Evolutionary conservation across 2,113 vertebrate genomes (phyloP).

Genomic region (Coturnix japonica): DNA sequence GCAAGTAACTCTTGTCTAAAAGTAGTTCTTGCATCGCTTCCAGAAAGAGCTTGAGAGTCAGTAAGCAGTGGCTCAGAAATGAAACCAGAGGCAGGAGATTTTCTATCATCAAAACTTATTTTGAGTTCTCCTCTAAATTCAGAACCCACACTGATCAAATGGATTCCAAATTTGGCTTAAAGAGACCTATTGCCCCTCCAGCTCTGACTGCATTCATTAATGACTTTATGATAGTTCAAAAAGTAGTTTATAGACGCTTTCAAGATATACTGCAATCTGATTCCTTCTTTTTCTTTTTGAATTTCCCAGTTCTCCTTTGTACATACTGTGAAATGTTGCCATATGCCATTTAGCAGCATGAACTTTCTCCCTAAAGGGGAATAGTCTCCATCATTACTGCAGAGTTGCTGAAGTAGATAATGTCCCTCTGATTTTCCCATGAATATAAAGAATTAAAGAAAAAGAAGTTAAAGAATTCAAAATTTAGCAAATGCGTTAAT

Average conservation of each 20-base stretch:
- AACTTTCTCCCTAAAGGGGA: background rate
- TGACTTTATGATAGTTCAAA: background rate
- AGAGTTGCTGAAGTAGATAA: background rate
- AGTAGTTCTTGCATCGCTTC: constrained; percentile 42
- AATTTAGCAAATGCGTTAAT: background rate
- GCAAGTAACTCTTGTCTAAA: constrained; percentile 54
- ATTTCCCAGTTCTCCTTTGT: background rate
- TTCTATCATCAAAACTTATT: constrained; percentile 46
- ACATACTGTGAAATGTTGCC: background rate
- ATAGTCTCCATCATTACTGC: background rate
- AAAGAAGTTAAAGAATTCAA: background rate
- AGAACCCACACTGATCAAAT: constrained; percentile 4
- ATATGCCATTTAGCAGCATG: background rate
- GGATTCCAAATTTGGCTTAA: constrained; percentile 5
- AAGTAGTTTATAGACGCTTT: background rate
- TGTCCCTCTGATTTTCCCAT: background rate
- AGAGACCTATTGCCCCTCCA: background rate
- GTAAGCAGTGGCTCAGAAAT: constrained; percentile 20
- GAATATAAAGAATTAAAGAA: background rate
- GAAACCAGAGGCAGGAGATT: constrained; percentile 22
- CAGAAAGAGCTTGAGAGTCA: constrained; percentile 20
- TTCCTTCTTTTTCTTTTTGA: background rate
- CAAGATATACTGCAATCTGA: background rate
- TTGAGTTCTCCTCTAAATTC: constrained; percentile 41
- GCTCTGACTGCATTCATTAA: background rate